phyloP scores from a whole-genome alignment of 2,888 invertebrate species.

The Phaonia tiefii region DNA sequence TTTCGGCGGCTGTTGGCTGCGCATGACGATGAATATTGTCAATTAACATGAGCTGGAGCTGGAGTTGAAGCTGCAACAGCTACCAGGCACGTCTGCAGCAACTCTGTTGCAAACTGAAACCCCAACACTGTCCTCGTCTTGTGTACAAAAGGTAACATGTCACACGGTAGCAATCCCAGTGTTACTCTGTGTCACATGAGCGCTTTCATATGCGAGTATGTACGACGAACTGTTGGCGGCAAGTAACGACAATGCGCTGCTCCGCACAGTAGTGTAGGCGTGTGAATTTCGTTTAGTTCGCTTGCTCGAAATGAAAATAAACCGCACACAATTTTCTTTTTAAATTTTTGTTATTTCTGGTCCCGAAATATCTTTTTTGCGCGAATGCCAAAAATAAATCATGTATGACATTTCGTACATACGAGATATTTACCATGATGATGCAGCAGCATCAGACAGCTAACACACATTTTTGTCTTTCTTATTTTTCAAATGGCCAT shows the following conservation, averaged over 20 bases:
- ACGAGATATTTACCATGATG: slow-evolving; percentile 42
- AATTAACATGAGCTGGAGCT: slow-evolving; percentile 57
- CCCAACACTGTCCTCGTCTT: neutral
- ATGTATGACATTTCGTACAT: slow-evolving; percentile 50
- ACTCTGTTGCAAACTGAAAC: no score
- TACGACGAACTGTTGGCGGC: neutral
- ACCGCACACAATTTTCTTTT: slow-evolving; percentile 37
- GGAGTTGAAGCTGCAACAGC: slow-evolving; percentile 22
- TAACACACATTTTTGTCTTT: no score
- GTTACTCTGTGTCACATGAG: neutral
- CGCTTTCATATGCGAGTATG: no score
- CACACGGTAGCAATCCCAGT: slow-evolving; percentile 7
- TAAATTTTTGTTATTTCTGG: slow-evolving; percentile 2
- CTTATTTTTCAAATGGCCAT: slow-evolving; percentile 40
- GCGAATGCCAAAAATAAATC: slow-evolving; percentile 61
- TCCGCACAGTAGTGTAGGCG: slow-evolving; percentile 56
- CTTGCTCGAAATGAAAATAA: slow-evolving; percentile 27
- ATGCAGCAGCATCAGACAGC: slow-evolving; percentile 15
- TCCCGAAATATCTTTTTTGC: slow-evolving; percentile 33
- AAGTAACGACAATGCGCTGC: no score
- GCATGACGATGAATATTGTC: slow-evolving; percentile 41
- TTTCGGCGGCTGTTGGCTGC: neutral
- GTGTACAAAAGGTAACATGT: no score
- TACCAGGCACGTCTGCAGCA: neutral
- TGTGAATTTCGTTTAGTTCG: slow-evolving; percentile 58